Evolutionary conservation across 1,140 invertebrate genomes (phyloP).

Genomic region (Meloidogyne hapla): DNA sequence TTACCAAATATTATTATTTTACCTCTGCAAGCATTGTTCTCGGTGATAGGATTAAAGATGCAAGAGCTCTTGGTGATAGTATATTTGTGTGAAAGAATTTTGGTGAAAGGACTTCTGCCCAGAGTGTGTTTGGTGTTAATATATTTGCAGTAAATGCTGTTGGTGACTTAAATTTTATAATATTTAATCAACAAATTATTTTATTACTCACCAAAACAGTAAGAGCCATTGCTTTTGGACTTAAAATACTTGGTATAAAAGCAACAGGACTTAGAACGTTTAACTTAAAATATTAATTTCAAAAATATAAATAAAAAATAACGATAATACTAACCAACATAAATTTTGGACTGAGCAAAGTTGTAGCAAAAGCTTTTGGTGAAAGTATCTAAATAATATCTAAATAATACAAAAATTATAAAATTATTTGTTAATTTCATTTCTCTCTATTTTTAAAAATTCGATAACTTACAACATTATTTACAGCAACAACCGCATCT

Average conservation of each 20-base stretch:
- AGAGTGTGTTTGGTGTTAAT: slow-evolving; percentile 28
- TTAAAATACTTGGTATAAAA: slow-evolving; percentile 26
- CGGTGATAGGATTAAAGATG: slow-evolving; percentile 36
- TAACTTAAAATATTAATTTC: not conserved
- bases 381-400: not conserved
- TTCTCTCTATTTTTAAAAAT: too few relatives aligned
- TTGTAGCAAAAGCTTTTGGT: slow-evolving; percentile 23
- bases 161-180: slow-evolving; percentile 29
- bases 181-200: not conserved
- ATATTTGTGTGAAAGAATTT: slow-evolving; percentile 39
- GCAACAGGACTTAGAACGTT: slow-evolving; percentile 26
- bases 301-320: too few relatives aligned
- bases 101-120: slow-evolving; percentile 34
- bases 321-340: slow-evolving; percentile 23
- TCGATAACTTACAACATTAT: slow-evolving; percentile 16
- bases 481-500: slow-evolving; percentile 13
- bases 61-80: slow-evolving; percentile 34
- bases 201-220: not conserved
- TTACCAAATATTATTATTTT: not conserved
- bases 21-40: slow-evolving; percentile 29
- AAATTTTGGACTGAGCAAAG: slow-evolving; percentile 26
- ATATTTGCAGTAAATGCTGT: slow-evolving; percentile 37
- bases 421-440: too few relatives aligned
- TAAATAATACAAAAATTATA: too few relatives aligned
- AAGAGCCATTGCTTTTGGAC: slow-evolving; percentile 28